Base-by-base conservation (phyloP, 2,888 invertebrate genomes). In the Erebia palarica region DNA sequence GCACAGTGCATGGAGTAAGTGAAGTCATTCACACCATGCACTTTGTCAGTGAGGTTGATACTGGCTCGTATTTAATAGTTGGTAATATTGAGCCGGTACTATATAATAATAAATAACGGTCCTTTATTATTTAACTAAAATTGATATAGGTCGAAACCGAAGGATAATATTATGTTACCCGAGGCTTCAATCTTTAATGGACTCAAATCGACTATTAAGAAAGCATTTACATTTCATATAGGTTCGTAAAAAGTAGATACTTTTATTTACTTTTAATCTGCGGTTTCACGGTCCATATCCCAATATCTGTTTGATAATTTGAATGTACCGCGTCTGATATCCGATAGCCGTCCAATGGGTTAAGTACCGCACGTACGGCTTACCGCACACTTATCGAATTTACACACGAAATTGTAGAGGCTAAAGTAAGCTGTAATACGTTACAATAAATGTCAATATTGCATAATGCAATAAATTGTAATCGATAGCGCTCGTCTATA, bases 231-330 rank as follows among this genome's bases (percentile, higher is more conserved):
- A 14, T n/a, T 21, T 65, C 55, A 57, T 47, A 58, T 42, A 63
- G 47, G 63, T 49, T 53, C 64, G 60, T 70, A 67, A 49, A 60
- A 68, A 69, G 61, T 66, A 21, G 60, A 55, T 70, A 70, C 64
- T 66, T 70, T 69, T 73, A 73, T 75, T 71, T 73, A 72, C n/a
- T 73, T 71, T 58, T 72, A 76, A 76, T 75, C 58, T 73, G 72
- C 61, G 75, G 73, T 88, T 90, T 86, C 86, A 89, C 84, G 89
- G 86, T 84, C 85, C 82, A 86, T 85, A 83, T 83, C 78, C 77
- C 79, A 75, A 83, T 79, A 85, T 86, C 85, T 81, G 80, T 75
- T 79, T 82, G 78, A 81, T 81, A 80, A 84, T 86, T 84, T 84
- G 82, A 84, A 83, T 82, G 77, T 78, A 79, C 75, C 76, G 75